Percentiles rank a stretch among this genome's conserved stretches.
Conservation (phyloP, 1,140 invertebrate species). For the Aphelinus atriplicis region DNA sequence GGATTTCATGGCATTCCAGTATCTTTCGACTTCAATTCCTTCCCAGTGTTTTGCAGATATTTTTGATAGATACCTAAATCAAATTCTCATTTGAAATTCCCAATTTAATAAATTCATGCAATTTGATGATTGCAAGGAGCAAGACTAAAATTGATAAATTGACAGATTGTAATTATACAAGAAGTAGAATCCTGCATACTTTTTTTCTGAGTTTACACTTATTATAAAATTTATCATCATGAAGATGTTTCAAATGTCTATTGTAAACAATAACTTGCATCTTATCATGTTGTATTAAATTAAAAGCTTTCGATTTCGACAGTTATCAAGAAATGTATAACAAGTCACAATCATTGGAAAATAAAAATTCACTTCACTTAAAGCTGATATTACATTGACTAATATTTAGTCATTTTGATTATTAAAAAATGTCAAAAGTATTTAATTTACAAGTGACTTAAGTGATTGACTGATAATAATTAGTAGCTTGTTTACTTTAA, state of each 20-base stretch:
- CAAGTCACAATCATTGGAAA: neutral
- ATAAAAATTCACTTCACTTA: conserved; percentile 8
- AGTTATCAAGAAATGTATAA: conserved; percentile 50
- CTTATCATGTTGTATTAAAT: conserved; percentile 40
- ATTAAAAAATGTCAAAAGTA: neutral
- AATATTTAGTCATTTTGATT: neutral
- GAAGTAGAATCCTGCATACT: too few relatives aligned
- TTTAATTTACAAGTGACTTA: neutral
- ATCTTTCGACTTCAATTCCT: conserved; percentile 60
- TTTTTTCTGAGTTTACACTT: conserved; percentile 17
- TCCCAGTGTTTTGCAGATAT: conserved; percentile 66
- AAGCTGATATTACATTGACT: neutral
- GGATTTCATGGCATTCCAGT: conserved; percentile 45
- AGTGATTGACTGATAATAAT: neutral
- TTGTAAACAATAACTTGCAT: conserved; percentile 31
- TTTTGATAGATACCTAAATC: conserved; percentile 60
- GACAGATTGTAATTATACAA: too few relatives aligned
- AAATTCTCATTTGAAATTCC: neutral
- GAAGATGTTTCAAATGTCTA: conserved; percentile 8
- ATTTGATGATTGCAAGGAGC: conserved; percentile 32
- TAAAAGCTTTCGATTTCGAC: conserved; percentile 47
- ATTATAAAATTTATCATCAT: conserved; percentile 32
- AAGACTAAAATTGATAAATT: conserved; percentile 21
- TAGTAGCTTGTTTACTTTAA: too few relatives aligned
- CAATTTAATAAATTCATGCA: conserved; percentile 17